A percentile compares a stretch with the other conserved stretches of the same genome.
Conservation (phyloP, 2,888 invertebrate species). For the Hipparchia semele region DNA sequence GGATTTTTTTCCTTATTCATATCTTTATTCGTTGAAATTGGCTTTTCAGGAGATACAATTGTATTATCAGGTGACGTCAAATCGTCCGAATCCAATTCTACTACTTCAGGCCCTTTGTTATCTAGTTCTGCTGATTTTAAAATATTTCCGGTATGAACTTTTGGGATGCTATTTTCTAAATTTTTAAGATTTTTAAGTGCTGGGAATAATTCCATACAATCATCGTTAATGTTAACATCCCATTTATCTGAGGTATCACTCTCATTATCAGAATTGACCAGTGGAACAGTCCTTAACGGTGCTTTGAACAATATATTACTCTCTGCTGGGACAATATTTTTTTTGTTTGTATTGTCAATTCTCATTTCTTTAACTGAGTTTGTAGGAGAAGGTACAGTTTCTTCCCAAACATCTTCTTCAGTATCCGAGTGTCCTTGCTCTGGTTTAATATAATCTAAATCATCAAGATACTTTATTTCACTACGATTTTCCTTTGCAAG, state of each 20-base stretch:
- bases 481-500: conserved; percentile 61
- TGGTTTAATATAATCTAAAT: conserved; percentile 26
- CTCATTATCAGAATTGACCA: conserved; percentile 55
- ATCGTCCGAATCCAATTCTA: conserved; percentile 55
- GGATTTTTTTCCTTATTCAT: background rate
- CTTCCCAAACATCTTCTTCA: conserved; percentile 44
- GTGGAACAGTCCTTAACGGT: conserved; percentile 58
- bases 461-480: conserved; percentile 57
- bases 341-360: conserved; percentile 9
- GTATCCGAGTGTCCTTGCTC: conserved; percentile 21
- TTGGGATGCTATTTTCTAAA: background rate
- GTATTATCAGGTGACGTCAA: conserved; percentile 45
- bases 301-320: conserved; percentile 42
- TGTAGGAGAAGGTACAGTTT: conserved; percentile 14
- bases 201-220: conserved; percentile 40
- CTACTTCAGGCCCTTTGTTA: conserved; percentile 8
- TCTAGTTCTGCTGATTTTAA: background rate
- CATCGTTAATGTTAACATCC: conserved; percentile 52
- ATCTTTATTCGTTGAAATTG: background rate
- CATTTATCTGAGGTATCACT: conserved; percentile 52
- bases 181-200: background rate
- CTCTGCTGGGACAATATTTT: background rate
- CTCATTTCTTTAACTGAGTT: conserved; percentile 2
- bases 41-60: conserved; percentile 27
- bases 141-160: too few species aligned